phyloP scores from a whole-genome alignment of 2,113 vertebrate species.

The Peromyscus leucopus region DNA sequence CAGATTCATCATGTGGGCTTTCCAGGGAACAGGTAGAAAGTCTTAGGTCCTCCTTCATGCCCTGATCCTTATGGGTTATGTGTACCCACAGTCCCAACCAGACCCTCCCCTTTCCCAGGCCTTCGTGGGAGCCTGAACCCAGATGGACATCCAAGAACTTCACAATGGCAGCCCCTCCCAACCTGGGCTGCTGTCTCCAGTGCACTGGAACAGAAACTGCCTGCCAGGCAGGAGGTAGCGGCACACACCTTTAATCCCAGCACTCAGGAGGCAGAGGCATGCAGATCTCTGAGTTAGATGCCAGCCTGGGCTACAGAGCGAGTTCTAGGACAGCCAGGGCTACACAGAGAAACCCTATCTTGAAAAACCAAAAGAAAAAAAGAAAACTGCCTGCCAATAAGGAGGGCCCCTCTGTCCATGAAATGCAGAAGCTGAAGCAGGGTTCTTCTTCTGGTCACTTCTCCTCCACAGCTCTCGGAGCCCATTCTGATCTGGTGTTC shows the following conservation, averaged over 20 bases:
- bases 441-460: background rate
- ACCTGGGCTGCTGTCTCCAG: background rate
- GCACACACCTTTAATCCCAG: background rate
- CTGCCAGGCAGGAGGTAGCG: no score
- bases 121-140: background rate
- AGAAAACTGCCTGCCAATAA: background rate
- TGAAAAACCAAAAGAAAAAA: background rate
- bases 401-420: background rate
- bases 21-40: background rate
- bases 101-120: background rate
- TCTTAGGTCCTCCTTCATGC: background rate
- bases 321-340: background rate
- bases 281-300: background rate
- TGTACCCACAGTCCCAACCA: rapidly evolving
- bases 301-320: background rate
- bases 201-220: background rate
- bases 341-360: background rate
- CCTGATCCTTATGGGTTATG: no score
- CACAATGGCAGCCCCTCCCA: background rate
- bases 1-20: background rate
- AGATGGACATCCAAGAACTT: background rate
- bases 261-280: background rate
- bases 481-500: background rate
- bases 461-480: rapidly evolving
- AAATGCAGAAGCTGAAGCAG: background rate